Base-by-base conservation (phyloP, 2,888 invertebrate species). In the Notocelia uddmanniana region DNA sequence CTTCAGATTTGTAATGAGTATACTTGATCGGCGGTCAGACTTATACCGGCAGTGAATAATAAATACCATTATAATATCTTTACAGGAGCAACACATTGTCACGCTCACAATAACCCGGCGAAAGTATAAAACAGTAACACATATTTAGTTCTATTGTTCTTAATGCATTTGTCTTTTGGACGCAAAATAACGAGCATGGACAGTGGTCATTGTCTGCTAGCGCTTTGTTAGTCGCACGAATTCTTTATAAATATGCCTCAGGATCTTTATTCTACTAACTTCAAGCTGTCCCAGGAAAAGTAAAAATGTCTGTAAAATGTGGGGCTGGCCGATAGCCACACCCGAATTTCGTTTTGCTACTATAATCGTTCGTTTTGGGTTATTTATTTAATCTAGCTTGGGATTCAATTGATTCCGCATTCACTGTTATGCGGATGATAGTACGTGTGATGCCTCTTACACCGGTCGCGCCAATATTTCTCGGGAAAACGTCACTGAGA, bases 21-120 rank as follows among this genome's bases (percentile, higher is more conserved):
- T 15, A 8, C 45, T 15, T n/a, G 45, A n/a, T 45, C 15, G 45
- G n/a, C 45, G n/a, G 45, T n/a, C 45, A 45, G n/a, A 45, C 15
- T 41, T 41, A 41, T 41, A 41, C 41, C 41, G 41, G 41, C 15
- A 45, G 45, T n/a, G 45, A n/a, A 45, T n/a, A n/a, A 13, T 6
- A n/a, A n/a, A n/a, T n/a, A n/a, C 45, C 45, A 45, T 45, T 68
- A 68, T 59, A 34, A 68, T 50, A 50, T 52, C 59, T 59, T 37
- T 57, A 41, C 57, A 62, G 69, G 74, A 73, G 66, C 70, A 37
- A 73, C 45, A 50, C 68, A 77, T 79, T 78, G 76, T 78, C 64
- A 54, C 59, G 68, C 21, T 62, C 73, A 77, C 76, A 79, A 79
- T 77, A n/a, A 52, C 19, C 50, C 55, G 23, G 37, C 48, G 63